Percentiles rank a stretch among this genome's conserved stretches.
These are phyloP conservation scores for Sander vitreus DNA, from an alignment of 2,113 vertebrate genomes.

Conservation along the genomic window DNA sequence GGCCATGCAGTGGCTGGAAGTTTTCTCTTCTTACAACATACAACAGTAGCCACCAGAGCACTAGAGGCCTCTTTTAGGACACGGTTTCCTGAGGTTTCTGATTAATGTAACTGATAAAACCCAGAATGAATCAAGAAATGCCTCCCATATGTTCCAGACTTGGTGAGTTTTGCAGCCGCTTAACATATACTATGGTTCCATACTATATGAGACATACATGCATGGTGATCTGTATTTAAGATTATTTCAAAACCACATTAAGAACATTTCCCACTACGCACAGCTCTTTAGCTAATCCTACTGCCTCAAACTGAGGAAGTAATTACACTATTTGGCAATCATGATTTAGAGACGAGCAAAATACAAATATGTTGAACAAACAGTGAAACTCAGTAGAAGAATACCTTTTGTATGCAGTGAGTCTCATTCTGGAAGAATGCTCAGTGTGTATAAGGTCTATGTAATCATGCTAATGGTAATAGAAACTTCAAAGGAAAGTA, in stretches of 20 bases:
- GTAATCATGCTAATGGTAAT: conserved; percentile 30
- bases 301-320: not conserved
- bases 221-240: not conserved
- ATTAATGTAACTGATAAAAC: not conserved
- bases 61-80: not conserved
- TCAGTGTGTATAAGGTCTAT: conserved; percentile 19
- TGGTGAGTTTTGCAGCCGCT: not conserved
- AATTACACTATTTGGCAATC: conserved; percentile 20
- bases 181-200: not conserved
- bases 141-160: not conserved
- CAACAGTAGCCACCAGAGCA: not conserved
- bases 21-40: not conserved
- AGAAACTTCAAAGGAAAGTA: conserved; percentile 21
- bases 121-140: not conserved
- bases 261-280: not conserved
- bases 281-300: not conserved
- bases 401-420: conserved; percentile 16
- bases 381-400: not conserved
- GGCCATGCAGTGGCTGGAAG: not conserved
- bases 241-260: not conserved
- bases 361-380: conserved; percentile 30
- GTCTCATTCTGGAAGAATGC: not conserved
- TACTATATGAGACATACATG: not conserved
- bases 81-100: not conserved
- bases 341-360: conserved; percentile 23